Base-by-base conservation (phyloP, 2,888 invertebrate species). In the Sphinx pinastri region DNA sequence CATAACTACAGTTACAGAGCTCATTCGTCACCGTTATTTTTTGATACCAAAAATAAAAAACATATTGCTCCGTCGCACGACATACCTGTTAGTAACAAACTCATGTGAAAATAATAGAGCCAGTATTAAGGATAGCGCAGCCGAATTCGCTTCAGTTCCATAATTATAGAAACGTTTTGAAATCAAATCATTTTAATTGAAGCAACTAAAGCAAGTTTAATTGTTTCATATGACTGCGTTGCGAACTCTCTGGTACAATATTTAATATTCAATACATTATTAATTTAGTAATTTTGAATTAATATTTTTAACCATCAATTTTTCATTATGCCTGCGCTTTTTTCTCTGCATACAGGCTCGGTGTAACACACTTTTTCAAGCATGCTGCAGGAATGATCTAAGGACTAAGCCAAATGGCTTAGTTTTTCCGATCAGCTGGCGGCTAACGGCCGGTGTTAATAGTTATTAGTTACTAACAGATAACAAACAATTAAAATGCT, bases 11-110 rank as follows among this genome's bases (percentile, higher is more conserved):
- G 77, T 79, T 79, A 80, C 74, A 73, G 74, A 75, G 77, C 79
- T 78, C 77, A 79, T 84, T 84, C 79, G 81, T 79, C 78, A 81
- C 75, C 77, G 80, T 76, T 79, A 76, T 79, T 79, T 69, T 69
- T 69, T 69, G 63, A 47, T 63, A 59, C 63, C 69, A 52, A 45
- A 52, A 63, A 69, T 54, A 63, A 54, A 63, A 69, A 69, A 63
- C 60, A 54, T 63, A 69, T 63, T 63, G 63, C 63, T 49, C 19
- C 63, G 19, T 63, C 63, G 63, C 63, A 63, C 63, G 63, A 63
- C 49, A 63, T 49, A 63, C 16, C 49, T 49, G 63, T 63, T 63
- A 63, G 47, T 63, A 63, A 63, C 13, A 49, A 63, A 63, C 63
- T 19, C 19, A 63, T 63, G 49, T 63, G 63, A 63, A 63, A 19